phyloP scores from a whole-genome alignment of 2,113 vertebrate genomes.

The Thymallus thymallus region DNA sequence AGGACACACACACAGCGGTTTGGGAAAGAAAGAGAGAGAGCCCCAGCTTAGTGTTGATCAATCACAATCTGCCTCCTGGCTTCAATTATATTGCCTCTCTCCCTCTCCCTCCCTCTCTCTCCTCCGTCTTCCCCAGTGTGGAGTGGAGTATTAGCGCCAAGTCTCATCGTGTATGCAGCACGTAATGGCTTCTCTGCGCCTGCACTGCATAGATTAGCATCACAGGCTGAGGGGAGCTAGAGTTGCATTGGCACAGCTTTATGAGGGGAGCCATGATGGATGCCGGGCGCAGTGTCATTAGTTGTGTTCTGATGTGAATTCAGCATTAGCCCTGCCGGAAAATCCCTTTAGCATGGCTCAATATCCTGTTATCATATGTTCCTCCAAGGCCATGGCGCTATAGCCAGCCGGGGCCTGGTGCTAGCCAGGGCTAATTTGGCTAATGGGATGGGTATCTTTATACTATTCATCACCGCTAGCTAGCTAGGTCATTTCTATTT shows the following conservation, averaged over 20 bases:
- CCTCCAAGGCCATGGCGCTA: constrained; percentile 20
- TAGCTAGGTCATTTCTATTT: no score
- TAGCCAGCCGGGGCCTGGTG: constrained; percentile 39
- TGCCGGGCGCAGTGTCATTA: constrained; percentile 71
- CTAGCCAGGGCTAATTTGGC: constrained; percentile 54
- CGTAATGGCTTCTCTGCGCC: constrained; percentile 69
- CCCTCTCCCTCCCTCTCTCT: constrained; percentile 13
- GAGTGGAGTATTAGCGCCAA: constrained; percentile 63
- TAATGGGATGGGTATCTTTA: constrained; percentile 52
- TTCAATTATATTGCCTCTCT: constrained; percentile 55
- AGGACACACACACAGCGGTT: constrained; percentile 51
- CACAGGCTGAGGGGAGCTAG: constrained; percentile 57
- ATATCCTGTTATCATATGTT: constrained; percentile 58
- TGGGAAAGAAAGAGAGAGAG: constrained; percentile 44
- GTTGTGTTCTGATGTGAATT: constrained; percentile 68
- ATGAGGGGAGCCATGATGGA: constrained; percentile 66
- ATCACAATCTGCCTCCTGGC: constrained; percentile 69
- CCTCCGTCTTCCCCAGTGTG: constrained; percentile 13
- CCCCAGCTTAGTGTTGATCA: constrained; percentile 63
- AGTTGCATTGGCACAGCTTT: constrained; percentile 65
- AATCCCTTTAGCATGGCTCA: constrained; percentile 65
- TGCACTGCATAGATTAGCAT: constrained; percentile 73
- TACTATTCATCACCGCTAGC: constrained; percentile 14
- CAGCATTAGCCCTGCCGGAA: constrained; percentile 60
- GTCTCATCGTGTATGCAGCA: constrained; percentile 69